Evolutionary conservation across 2,888 invertebrate species (phyloP).

Genomic region (Mesorhabditis spiculigera): DNA sequence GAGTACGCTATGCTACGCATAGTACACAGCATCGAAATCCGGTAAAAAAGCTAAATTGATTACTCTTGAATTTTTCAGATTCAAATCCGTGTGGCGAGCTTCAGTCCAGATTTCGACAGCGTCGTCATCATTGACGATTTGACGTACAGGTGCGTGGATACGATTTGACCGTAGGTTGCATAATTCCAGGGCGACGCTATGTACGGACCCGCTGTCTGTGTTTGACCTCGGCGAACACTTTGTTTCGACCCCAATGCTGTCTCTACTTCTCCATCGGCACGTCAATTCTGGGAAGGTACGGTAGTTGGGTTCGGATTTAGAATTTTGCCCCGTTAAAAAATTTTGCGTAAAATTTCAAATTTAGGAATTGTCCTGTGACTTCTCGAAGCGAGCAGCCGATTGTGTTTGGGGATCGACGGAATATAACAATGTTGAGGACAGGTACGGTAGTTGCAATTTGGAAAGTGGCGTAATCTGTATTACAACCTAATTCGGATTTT

Average conservation of each 20-base stretch:
- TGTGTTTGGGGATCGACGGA: constrained; percentile 48
- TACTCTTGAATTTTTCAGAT: constrained; percentile 32
- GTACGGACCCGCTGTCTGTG: constrained; percentile 45
- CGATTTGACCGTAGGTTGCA: constrained; percentile 26
- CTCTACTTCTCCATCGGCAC: constrained; percentile 42
- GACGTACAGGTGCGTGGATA: constrained; percentile 23
- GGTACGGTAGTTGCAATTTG: background rate
- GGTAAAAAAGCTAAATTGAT: background rate
- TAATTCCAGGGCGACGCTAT: constrained; percentile 26
- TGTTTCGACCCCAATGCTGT: constrained; percentile 49
- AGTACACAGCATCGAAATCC: background rate
- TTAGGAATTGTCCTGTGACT: constrained; percentile 53
- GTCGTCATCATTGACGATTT: constrained; percentile 55
- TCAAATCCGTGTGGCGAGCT: constrained; percentile 38
- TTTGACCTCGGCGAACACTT: constrained; percentile 51
- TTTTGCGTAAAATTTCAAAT: too few relatives aligned
- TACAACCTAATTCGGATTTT: too few relatives aligned
- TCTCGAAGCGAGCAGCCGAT: constrained; percentile 47
- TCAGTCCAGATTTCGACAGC: constrained; percentile 50
- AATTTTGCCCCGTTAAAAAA: too few relatives aligned
- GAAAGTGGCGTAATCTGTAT: too few relatives aligned
- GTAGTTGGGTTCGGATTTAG: background rate
- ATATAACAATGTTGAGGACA: constrained; percentile 23
- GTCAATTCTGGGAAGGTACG: constrained; percentile 45
- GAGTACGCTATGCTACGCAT: too few relatives aligned